Conservation (phyloP, 1,140 invertebrate genomes). For the Eumeta japonica region DNA sequence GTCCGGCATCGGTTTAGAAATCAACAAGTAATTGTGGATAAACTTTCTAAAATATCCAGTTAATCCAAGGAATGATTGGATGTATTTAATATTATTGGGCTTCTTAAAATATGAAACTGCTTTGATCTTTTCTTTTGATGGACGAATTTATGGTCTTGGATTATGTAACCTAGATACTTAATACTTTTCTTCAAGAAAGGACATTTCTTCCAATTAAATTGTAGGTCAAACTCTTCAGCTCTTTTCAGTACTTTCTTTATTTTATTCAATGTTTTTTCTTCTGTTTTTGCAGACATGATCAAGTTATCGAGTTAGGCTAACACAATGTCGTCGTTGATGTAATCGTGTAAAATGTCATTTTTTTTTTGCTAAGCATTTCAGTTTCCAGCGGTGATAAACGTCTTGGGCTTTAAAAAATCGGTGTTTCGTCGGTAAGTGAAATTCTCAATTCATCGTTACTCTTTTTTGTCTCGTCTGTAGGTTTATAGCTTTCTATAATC, state of each 20-base stretch:
- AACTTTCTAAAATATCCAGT: slow-evolving; percentile 28
- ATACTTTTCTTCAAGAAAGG: slow-evolving; percentile 20
- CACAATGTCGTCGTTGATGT: too few species aligned
- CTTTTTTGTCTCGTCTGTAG: slow-evolving; percentile 5
- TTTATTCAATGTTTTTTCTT: slow-evolving; percentile 14
- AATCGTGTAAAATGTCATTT: slow-evolving; percentile 12
- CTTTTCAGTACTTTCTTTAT: slow-evolving; percentile 15
- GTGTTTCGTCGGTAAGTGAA: slow-evolving; percentile 13
- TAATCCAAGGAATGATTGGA: slow-evolving; percentile 15
- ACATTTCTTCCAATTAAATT: slow-evolving; percentile 19
- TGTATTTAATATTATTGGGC: too few species aligned
- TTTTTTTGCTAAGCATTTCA: slow-evolving; percentile 19
- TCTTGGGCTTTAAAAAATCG: slow-evolving; percentile 21
- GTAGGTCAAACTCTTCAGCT: slow-evolving; percentile 8
- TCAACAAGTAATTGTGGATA: too few species aligned
- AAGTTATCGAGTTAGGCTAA: slow-evolving; percentile 18
- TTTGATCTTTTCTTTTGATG: too few species aligned
- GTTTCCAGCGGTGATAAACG: slow-evolving; percentile 18
- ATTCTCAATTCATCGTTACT: slow-evolving; percentile 17
- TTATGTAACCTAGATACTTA: slow-evolving; percentile 17
- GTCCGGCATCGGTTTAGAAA: slow-evolving; percentile 24
- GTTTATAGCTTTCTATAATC: slow-evolving; percentile 6
- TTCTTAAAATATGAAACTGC: slow-evolving; percentile 15
- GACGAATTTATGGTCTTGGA: slow-evolving; percentile 8
- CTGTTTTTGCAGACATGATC: slow-evolving; percentile 10